Conservation (phyloP, 2,888 invertebrate genomes). For the Drosophila suboccidentalis region DNA sequence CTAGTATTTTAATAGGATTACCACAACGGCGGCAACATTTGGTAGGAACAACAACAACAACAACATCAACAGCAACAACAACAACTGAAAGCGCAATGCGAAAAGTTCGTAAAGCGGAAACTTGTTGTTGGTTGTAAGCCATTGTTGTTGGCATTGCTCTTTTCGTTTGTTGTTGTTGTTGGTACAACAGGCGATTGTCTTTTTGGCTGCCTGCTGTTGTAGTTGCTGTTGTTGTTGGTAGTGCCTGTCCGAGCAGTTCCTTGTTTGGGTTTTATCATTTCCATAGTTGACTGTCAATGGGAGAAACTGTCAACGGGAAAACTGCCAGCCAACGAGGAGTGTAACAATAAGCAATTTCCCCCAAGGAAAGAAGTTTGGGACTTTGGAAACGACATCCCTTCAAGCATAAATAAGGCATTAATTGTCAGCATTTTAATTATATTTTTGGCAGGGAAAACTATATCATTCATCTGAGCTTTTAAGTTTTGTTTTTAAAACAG, state of each 20-base stretch:
- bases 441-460: neutral
- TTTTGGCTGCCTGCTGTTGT: conserved; percentile 41
- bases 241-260: conserved; percentile 43
- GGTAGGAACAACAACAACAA: conserved; percentile 43
- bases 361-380: conserved; percentile 3
- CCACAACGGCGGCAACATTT: conserved; percentile 63
- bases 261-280: conserved; percentile 52
- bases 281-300: conserved; percentile 41
- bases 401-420: conserved; percentile 5
- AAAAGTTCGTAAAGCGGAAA: conserved; percentile 76
- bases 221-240: conserved; percentile 28
- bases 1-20: conserved; percentile 65
- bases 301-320: conserved; percentile 17
- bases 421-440: neutral
- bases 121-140: conserved; percentile 48
- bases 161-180: conserved; percentile 31
- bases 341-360: conserved; percentile 29
- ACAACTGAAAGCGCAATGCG: conserved; percentile 63
- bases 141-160: conserved; percentile 49
- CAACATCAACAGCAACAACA: no score
- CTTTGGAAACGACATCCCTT: conserved; percentile 3
- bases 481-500: neutral
- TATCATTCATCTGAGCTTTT: no score
- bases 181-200: conserved; percentile 41
- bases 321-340: conserved; percentile 10